These are phyloP conservation scores for Zapornia atra DNA, from an alignment of 2,113 vertebrate genomes.

Conservation along the genomic window DNA sequence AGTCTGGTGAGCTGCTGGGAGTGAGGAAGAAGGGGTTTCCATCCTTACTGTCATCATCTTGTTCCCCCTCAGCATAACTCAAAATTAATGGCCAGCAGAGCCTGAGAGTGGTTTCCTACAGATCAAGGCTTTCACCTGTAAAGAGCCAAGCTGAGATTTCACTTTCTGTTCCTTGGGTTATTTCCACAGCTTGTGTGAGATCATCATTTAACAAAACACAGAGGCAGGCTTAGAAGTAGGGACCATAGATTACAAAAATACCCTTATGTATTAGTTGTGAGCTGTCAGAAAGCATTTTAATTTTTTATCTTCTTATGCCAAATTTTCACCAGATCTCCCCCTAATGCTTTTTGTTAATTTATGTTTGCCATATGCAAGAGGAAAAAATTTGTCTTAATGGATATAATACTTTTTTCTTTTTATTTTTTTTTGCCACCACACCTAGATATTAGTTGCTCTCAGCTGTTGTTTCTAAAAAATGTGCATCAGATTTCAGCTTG, in stretches of 20 bases:
- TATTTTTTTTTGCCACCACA: not conserved
- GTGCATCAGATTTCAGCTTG: not conserved
- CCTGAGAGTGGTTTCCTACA: not conserved
- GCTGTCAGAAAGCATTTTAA: not conserved
- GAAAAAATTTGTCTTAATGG: not conserved
- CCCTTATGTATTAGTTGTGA: not conserved
- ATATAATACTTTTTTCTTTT: not conserved
- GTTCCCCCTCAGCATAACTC: not conserved
- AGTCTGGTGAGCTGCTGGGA: not conserved
- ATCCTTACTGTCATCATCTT: not conserved
- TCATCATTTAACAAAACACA: not conserved
- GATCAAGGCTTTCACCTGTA: not conserved
- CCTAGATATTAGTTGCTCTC: not conserved
- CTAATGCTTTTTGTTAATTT: not conserved
- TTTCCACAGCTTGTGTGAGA: not conserved
- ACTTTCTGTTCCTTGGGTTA: not conserved
- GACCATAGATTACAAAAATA: not conserved
- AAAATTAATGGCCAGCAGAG: not conserved
- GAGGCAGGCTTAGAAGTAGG: not conserved
- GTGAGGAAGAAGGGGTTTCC: not conserved
- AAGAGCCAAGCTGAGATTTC: not conserved
- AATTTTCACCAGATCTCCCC: not conserved
- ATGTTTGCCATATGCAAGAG: not conserved
- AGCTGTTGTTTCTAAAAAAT: not conserved
- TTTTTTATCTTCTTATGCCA: not conserved